These are phyloP conservation scores for Leptinotarsa defecta DNA, from an alignment of 1,140 invertebrate species.

Conservation along the genomic window DNA sequence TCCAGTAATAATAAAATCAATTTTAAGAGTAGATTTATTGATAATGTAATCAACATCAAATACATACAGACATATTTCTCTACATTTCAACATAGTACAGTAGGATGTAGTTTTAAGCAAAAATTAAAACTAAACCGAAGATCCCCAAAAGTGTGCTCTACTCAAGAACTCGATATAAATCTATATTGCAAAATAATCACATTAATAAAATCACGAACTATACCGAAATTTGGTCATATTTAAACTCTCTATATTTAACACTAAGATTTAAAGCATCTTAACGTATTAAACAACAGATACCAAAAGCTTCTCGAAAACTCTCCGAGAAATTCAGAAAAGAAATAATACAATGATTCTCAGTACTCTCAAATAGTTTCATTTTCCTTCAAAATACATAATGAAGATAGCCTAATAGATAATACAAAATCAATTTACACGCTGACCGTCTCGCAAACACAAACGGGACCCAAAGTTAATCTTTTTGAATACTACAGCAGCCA, in stretches of 20 bases:
- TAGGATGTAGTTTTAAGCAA: slow-evolving; percentile 38
- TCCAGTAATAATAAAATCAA: too few species aligned
- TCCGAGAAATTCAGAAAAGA: slow-evolving; percentile 30
- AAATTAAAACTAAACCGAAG: slow-evolving; percentile 44
- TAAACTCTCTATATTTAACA: slow-evolving; percentile 34
- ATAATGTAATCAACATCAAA: slow-evolving; percentile 41
- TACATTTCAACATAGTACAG: slow-evolving; percentile 36
- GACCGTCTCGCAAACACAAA: slow-evolving; percentile 14
- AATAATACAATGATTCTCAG: slow-evolving; percentile 35
- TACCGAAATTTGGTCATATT: slow-evolving; percentile 42
- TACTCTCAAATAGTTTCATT: slow-evolving; percentile 23
- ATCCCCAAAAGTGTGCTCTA: slow-evolving; percentile 37
- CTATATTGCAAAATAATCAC: slow-evolving; percentile 38
- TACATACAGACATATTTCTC: slow-evolving; percentile 48
- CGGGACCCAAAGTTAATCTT: not conserved
- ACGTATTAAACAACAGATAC: slow-evolving; percentile 22
- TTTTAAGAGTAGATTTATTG: not conserved
- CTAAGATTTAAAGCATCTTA: slow-evolving; percentile 30
- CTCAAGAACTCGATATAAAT: slow-evolving; percentile 28
- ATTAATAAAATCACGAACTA: slow-evolving; percentile 39
- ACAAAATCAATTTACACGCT: slow-evolving; percentile 7
- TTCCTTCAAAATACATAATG: slow-evolving; percentile 30
- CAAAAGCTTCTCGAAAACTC: slow-evolving; percentile 28
- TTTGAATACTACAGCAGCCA: not conserved
- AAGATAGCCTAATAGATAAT: slow-evolving; percentile 28